phyloP scores from a whole-genome alignment of 1,140 invertebrate genomes.

The Chelonus insularis region DNA sequence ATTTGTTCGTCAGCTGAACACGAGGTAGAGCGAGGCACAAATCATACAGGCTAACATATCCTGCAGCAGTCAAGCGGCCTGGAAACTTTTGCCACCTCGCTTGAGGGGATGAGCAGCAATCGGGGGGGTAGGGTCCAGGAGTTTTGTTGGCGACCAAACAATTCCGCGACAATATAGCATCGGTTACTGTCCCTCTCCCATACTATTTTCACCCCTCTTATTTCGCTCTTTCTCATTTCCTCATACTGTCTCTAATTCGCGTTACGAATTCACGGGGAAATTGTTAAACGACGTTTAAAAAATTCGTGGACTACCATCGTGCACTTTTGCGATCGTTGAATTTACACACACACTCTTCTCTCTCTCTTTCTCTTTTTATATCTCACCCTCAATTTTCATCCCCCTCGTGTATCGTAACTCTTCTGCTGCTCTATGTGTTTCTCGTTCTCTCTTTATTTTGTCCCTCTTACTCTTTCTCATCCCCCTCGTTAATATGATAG shows the following conservation, averaged over 20 bases:
- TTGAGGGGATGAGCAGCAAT: background rate
- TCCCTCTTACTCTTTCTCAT: background rate
- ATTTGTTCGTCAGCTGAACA: slow-evolving; percentile 9
- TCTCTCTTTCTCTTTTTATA: slow-evolving; percentile 14
- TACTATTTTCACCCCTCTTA: slow-evolving; percentile 8
- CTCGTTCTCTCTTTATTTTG: background rate
- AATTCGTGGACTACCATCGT: slow-evolving; percentile 38
- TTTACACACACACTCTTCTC: slow-evolving; percentile 30
- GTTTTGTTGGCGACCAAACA: slow-evolving; percentile 30
- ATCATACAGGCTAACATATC: slow-evolving; percentile 20
- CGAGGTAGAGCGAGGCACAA: slow-evolving; percentile 2
- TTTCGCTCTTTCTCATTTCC: background rate
- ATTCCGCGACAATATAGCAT: slow-evolving; percentile 34
- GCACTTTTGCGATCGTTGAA: slow-evolving; percentile 35
- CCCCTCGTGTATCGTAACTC: background rate
- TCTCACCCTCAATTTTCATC: background rate
- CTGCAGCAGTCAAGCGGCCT: slow-evolving; percentile 15
- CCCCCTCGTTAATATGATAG: slow-evolving; percentile 23
- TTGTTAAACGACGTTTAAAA: slow-evolving; percentile 48
- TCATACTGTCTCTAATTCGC: slow-evolving; percentile 7
- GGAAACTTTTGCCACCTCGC: slow-evolving; percentile 23
- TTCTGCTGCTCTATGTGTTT: background rate
- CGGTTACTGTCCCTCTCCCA: slow-evolving; percentile 39
- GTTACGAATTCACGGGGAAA: slow-evolving; percentile 43
- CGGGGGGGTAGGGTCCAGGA: slow-evolving; percentile 23